Evolutionary conservation across 2,113 vertebrate genomes (phyloP).

Genomic region (Ariopsis seemanni): DNA sequence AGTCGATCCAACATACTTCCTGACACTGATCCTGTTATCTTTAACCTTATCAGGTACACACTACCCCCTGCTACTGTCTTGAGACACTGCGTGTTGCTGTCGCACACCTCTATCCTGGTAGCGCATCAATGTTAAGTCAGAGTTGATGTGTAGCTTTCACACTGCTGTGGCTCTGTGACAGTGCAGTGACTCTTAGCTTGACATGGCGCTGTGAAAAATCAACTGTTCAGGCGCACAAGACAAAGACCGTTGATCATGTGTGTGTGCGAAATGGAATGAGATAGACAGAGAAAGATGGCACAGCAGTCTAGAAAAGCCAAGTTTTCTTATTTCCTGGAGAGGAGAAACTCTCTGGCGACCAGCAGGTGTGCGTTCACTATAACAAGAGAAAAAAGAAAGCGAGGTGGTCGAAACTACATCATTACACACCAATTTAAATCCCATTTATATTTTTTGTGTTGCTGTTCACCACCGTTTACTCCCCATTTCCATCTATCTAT

Average conservation of each 20-base stretch:
- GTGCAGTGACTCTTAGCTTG: not conserved
- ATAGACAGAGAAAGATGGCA: conserved; percentile 16
- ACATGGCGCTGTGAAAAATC: conserved; percentile 13
- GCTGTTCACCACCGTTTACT: conserved; percentile 16
- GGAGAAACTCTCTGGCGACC: conserved; percentile 15
- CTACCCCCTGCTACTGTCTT: not conserved
- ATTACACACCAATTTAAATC: conserved; percentile 51
- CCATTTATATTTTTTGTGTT: conserved; percentile 47
- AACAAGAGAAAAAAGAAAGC: not conserved
- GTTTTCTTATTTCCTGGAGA: conserved; percentile 14
- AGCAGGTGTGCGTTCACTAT: conserved; percentile 20
- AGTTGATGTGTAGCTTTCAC: conserved; percentile 21
- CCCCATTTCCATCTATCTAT: not conserved
- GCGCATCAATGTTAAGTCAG: not conserved
- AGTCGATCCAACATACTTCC: not conserved
- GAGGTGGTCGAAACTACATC: conserved; percentile 17
- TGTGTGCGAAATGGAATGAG: conserved; percentile 37
- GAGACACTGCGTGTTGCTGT: conserved; percentile 4
- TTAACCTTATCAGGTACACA: not conserved
- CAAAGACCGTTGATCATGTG: conserved; percentile 22
- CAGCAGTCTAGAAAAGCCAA: conserved; percentile 10
- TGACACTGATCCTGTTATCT: conserved; percentile 21
- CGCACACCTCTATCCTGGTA: not conserved
- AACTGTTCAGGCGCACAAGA: not conserved
- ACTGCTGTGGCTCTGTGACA: conserved; percentile 19